Base-by-base conservation (phyloP, 1,140 invertebrate species). In the Drosophila parabipectinata region DNA sequence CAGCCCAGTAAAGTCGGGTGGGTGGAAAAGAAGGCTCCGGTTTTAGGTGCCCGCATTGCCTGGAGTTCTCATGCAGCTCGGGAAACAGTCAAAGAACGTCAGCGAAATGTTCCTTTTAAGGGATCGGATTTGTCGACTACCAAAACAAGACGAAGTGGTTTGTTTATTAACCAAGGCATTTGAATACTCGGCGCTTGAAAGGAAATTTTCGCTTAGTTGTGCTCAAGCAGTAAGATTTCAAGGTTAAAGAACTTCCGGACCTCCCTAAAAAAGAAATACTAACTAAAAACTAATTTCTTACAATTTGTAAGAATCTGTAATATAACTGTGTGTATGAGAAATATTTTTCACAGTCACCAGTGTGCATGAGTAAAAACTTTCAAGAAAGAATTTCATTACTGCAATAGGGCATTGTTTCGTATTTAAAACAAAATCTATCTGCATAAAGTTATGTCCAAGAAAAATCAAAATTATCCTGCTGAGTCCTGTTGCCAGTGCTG, bases 111-210 rank as follows among this genome's bases (percentile, higher is more conserved):
- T 34, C 44, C 18, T 32, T 41, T 10, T 32, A 3, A 14, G 44
- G 18, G 66, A 48, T 47, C 61, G 34, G 64, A 69, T 69, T 69
- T 69, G 51, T 48, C 52, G 52, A 26, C 34, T 21, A 26, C 0
- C 45, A 18, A 39, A 26, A 10, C 30, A 47, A 15, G 30, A 55
- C 7, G 44, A 50, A 48, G 30, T 48, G 26, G 44, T 50, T 69
- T 69, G 63, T 57, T 69, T 57, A 71, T 71, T 69, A 71, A 69
- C 67, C 44, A 55, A 47, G 50, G 63, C 41, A 44, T 15, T 18
- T 44, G 14, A 18, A 50, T 34, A 64, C 45, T 62, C 44, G 60
- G n/a, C 15, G 52, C 15, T 47, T 63, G 45, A 41, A 66, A 24
- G 44, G 45, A 63, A 63, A 30, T 62, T 62, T 44, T n/a, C 34